Evolutionary conservation across 2,888 invertebrate genomes (phyloP).

Genomic region (Ceraclea dissimilis): DNA sequence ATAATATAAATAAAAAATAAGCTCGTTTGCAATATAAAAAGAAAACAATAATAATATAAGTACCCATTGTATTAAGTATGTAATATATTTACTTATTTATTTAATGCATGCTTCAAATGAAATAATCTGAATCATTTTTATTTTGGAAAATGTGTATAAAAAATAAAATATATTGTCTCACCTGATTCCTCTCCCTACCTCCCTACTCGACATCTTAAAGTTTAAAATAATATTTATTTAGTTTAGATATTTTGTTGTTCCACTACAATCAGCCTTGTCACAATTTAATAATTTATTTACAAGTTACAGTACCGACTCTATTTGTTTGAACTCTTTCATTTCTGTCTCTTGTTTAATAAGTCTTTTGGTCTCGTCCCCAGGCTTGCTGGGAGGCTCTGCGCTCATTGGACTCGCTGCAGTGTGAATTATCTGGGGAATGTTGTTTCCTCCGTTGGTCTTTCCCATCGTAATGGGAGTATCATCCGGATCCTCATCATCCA

Average conservation of each 20-base stretch:
- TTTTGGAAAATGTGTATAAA: background rate
- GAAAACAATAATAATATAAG: too few relatives aligned
- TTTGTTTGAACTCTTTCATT: constrained; percentile 52
- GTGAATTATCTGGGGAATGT: constrained; percentile 67
- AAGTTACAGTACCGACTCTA: constrained; percentile 63
- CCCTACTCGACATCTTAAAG: background rate
- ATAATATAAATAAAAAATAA: too few relatives aligned
- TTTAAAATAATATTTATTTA: background rate
- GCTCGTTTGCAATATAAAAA: too few relatives aligned
- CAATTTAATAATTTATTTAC: background rate
- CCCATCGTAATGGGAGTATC: constrained; percentile 64
- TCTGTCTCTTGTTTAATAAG: constrained; percentile 26
- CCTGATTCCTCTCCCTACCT: background rate
- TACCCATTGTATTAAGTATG: too few relatives aligned
- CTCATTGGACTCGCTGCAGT: constrained; percentile 64
- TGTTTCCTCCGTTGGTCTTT: constrained; percentile 28
- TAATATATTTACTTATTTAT: too few relatives aligned
- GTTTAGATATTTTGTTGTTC: background rate
- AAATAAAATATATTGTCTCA: background rate
- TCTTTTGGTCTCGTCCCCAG: constrained; percentile 21
- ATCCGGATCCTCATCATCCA: constrained; percentile 63
- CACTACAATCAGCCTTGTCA: constrained; percentile 1
- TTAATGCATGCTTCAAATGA: too few relatives aligned
- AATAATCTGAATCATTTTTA: too few relatives aligned
- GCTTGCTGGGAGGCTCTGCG: constrained; percentile 35